Conservation (phyloP, 2,797 vertebrate species). For the Microctenopoma steveboyesi region DNA sequence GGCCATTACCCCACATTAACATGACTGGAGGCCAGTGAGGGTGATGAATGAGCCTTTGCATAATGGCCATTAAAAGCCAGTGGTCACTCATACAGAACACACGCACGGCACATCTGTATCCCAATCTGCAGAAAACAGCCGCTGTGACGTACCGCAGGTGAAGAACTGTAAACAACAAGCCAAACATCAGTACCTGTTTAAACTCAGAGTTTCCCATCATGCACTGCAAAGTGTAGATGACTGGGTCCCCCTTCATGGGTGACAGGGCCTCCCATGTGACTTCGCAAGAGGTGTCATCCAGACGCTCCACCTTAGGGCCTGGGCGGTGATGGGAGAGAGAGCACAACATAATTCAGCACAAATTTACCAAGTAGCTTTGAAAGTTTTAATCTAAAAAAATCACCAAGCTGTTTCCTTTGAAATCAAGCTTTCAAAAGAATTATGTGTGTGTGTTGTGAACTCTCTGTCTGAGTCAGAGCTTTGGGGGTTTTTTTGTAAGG, state of each 20-base stretch:
- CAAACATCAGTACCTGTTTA: constrained; percentile 88
- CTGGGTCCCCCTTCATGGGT: constrained; percentile 94
- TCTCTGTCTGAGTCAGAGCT: constrained; percentile 7
- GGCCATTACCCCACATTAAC: constrained; percentile 64
- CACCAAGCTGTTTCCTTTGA: no score
- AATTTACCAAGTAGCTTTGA: background rate
- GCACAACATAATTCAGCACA: background rate
- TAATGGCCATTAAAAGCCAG: constrained; percentile 64
- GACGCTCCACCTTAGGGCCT: constrained; percentile 93
- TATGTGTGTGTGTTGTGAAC: background rate
- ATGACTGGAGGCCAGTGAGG: constrained; percentile 48
- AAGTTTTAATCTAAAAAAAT: background rate
- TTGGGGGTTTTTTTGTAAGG: constrained; percentile 7
- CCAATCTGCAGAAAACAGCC: constrained; percentile 40
- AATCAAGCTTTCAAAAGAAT: background rate
- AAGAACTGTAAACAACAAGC: background rate
- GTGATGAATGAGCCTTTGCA: constrained; percentile 64
- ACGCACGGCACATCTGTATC: constrained; percentile 38
- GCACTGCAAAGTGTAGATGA: constrained; percentile 94
- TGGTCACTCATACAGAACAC: constrained; percentile 35
- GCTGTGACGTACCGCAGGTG: constrained; percentile 27
- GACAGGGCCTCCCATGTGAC: constrained; percentile 91
- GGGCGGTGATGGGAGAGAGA: constrained; percentile 11
- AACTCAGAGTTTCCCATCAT: constrained; percentile 96
- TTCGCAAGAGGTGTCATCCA: constrained; percentile 93